These are phyloP conservation scores for Lutjanus erythropterus DNA, from an alignment of 2,113 vertebrate species.

Conservation along the genomic window DNA sequence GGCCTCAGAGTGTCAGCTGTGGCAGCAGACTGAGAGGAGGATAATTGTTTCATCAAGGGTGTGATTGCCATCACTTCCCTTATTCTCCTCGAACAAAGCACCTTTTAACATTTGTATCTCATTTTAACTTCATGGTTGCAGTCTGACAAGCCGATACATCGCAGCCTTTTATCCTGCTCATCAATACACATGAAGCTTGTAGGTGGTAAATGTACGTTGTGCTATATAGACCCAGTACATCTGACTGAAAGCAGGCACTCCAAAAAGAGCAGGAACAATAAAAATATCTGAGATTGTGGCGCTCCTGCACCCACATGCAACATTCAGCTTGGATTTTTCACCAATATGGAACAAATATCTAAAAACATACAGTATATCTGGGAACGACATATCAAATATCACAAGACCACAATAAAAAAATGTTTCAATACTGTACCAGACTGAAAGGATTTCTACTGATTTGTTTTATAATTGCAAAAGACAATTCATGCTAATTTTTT, in stretches of 20 bases:
- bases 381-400: too few species aligned
- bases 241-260: background rate
- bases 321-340: background rate
- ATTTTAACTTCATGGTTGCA: slow-evolving; percentile 51
- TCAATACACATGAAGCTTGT: slow-evolving; percentile 5
- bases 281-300: background rate
- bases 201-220: background rate
- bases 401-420: too few species aligned
- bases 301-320: background rate
- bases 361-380: background rate
- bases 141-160: slow-evolving; percentile 7
- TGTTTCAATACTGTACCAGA: too few species aligned
- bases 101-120: slow-evolving; percentile 67
- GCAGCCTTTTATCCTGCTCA: slow-evolving; percentile 31
- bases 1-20: slow-evolving; percentile 60
- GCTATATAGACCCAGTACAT: background rate
- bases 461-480: too few species aligned
- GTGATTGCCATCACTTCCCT: slow-evolving; percentile 76
- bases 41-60: slow-evolving; percentile 79
- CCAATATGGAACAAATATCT: background rate
- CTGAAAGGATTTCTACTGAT: too few species aligned
- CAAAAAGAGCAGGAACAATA: background rate
- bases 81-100: slow-evolving; percentile 53
- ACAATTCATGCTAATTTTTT: too few species aligned
- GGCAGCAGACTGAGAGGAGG: slow-evolving; percentile 60